phyloP scores from a whole-genome alignment of 2,113 vertebrate genomes.

The Paratilapia polleni region DNA sequence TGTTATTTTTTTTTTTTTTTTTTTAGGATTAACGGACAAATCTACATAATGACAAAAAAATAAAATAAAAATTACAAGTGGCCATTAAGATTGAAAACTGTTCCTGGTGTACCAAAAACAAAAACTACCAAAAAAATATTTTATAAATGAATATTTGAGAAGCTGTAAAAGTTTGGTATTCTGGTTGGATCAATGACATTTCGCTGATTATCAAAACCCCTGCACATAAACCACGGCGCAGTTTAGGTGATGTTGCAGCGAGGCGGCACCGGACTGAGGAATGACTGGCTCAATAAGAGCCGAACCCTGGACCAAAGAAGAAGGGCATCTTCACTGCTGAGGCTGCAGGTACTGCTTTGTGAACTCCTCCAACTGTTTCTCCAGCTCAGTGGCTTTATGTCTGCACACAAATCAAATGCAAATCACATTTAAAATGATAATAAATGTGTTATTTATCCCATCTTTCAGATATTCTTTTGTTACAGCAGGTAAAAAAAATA shows the following conservation, averaged over 20 bases:
- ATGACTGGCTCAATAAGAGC: conserved; percentile 28
- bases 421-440: not conserved
- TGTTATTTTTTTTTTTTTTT: no score
- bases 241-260: not conserved
- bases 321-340: conserved; percentile 58
- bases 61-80: not conserved
- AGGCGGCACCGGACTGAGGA: not conserved
- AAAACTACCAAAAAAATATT: not conserved
- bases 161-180: not conserved
- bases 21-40: not conserved
- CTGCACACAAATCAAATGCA: conserved; percentile 73
- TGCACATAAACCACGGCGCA: not conserved
- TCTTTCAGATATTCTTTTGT: no score
- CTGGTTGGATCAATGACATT: no score
- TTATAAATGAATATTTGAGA: not conserved
- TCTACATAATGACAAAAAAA: not conserved
- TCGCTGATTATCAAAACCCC: conserved; percentile 7
- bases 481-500: no score
- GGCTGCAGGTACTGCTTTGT: conserved; percentile 88
- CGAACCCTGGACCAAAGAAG: conserved; percentile 2
- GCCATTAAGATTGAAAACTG: not conserved
- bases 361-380: conserved; percentile 90
- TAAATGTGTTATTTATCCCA: not conserved
- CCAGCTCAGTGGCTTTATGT: conserved; percentile 92
- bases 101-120: not conserved